Base-by-base conservation (phyloP, 2,888 invertebrate genomes). In the Mystacides longicornis region DNA sequence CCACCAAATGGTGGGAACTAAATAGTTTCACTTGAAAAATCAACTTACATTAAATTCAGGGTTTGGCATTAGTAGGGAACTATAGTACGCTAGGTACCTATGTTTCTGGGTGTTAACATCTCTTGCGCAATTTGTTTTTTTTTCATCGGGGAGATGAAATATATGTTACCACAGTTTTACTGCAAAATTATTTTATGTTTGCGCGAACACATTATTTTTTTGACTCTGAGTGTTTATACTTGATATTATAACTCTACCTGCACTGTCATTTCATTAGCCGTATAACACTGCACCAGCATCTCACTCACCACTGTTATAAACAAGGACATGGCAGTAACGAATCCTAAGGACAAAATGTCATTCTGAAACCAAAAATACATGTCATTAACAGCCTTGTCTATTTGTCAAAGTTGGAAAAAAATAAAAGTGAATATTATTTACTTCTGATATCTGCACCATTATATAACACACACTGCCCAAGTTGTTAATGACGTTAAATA, bases 251-350 rank as follows among this genome's bases (percentile, higher is more conserved):
- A 49, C 33, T 4, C 2, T 43, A 57, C 60, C 56, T 60, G 60
- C 45, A 58, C 16, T 19, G 56, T 56, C 1, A 60, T 20, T 23
- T 60, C 60, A 43, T 60, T 60, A 14, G 58, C 58, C 2, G 58
- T 49, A 27, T 60, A 58, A 23, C 60, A 56, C 23, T 58, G 58
- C 20, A 58, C 45, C 11, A 56, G 50, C 3, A 60, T 37, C 33
- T 60, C 60, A 43, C 54, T 56, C 16, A 60, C 60, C 1, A 60
- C 58, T 9, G 60, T 60, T 43, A 60, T 52, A 31, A 60, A 58
- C n/a, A 60, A 31, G 5, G 58, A 52, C 7, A 54, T 54, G 3
- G 60, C 56, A 3, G 60, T 60, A 2, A 51, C 60, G 45, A 46
- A 56, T 20, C 60, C 58, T 49, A 60, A 54, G n/a, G 60, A 58